These are phyloP conservation scores for Sthenelais limicola DNA, from an alignment of 2,888 invertebrate genomes.

Conservation along the genomic window DNA sequence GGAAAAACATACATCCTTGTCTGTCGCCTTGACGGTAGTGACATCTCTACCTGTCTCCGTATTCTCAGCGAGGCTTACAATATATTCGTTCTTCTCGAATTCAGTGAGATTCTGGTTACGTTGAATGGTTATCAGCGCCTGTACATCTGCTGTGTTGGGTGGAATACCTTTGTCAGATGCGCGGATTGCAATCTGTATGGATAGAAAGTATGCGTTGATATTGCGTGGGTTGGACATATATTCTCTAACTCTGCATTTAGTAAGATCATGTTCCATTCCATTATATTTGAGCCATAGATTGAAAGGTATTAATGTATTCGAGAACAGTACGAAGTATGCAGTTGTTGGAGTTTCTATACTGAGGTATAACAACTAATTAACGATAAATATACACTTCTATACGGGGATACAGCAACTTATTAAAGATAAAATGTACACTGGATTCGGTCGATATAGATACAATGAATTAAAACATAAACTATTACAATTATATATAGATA, in stretches of 20 bases:
- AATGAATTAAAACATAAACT: too few relatives aligned
- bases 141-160: slow-evolving; percentile 42
- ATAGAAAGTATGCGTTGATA: neutral
- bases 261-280: too few relatives aligned
- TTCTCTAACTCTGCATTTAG: neutral
- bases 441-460: too few relatives aligned
- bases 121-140: slow-evolving; percentile 51
- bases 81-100: slow-evolving; percentile 53
- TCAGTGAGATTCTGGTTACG: slow-evolving; percentile 55
- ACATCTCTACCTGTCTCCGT: slow-evolving; percentile 51
- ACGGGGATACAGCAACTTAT: too few relatives aligned
- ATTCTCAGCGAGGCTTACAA: slow-evolving; percentile 55
- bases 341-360: too few relatives aligned
- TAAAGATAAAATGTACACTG: too few relatives aligned
- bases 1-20: slow-evolving; percentile 51
- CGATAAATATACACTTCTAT: too few relatives aligned
- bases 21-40: slow-evolving; percentile 57
- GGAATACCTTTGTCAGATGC: slow-evolving; percentile 48
- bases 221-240: neutral
- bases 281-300: too few relatives aligned
- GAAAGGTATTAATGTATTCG: too few relatives aligned
- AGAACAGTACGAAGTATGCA: too few relatives aligned
- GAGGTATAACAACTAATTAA: too few relatives aligned
- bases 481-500: too few relatives aligned
- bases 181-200: slow-evolving; percentile 44